Conservation (phyloP, 2,113 vertebrate genomes). For the Dicerorhinus sumatrensis region DNA sequence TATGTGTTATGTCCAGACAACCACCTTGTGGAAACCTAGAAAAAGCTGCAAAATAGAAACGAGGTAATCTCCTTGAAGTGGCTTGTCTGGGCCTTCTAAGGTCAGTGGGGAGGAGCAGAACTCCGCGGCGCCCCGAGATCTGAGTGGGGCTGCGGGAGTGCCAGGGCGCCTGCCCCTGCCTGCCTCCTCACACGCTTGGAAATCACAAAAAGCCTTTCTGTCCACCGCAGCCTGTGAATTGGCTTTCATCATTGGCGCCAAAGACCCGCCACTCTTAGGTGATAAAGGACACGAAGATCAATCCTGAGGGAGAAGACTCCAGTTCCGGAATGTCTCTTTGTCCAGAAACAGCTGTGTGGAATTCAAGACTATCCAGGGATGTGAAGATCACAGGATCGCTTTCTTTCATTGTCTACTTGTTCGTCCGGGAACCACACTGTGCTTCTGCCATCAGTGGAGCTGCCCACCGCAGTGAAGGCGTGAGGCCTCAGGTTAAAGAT, state of each 20-base stretch:
- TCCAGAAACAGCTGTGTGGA: slow-evolving; percentile 79
- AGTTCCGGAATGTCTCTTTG: slow-evolving; percentile 81
- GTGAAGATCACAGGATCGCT: slow-evolving; percentile 80
- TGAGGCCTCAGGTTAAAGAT: slow-evolving; percentile 67
- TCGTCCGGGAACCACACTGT: slow-evolving; percentile 71
- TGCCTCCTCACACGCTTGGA: slow-evolving; percentile 54
- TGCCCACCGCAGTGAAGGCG: slow-evolving; percentile 70
- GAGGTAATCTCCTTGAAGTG: slow-evolving; percentile 74
- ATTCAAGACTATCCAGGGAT: slow-evolving; percentile 82
- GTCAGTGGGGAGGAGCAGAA: slow-evolving; percentile 63
- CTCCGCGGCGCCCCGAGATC: slow-evolving; percentile 39
- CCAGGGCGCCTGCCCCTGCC: slow-evolving; percentile 32
- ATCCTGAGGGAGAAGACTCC: slow-evolving; percentile 81
- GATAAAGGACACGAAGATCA: slow-evolving; percentile 77
- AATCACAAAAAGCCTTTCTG: slow-evolving; percentile 72
- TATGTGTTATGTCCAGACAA: slow-evolving; percentile 80
- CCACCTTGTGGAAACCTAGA: slow-evolving; percentile 73
- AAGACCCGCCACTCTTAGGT: slow-evolving; percentile 70
- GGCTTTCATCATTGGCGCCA: slow-evolving; percentile 78
- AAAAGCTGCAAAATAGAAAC: slow-evolving; percentile 69
- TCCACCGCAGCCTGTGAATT: slow-evolving; percentile 45
- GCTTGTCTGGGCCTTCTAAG: slow-evolving; percentile 56
- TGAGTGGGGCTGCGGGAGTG: slow-evolving; percentile 61
- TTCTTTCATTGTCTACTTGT: slow-evolving; percentile 81
- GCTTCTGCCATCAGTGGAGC: slow-evolving; percentile 56